Conservation (phyloP, 2,888 invertebrate species). For the Dasypogon diadema region DNA sequence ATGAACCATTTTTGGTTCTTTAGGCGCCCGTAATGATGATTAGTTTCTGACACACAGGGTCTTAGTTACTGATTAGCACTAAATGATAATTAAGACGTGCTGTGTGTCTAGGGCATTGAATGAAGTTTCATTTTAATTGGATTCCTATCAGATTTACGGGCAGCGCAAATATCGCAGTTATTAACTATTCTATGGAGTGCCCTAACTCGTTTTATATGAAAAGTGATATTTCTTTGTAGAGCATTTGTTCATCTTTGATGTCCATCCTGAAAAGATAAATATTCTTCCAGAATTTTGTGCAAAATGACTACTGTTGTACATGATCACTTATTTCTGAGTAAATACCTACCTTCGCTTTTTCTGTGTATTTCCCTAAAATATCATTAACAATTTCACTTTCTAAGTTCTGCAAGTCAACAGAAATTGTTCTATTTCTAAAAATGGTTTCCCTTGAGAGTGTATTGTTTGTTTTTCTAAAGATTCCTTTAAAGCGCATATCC, state of each 20-base stretch:
- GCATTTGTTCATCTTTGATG: conserved; percentile 49
- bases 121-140: conserved; percentile 41
- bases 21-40: no score
- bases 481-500: not conserved
- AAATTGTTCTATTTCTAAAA: conserved; percentile 26
- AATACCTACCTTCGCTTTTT: conserved; percentile 17
- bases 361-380: conserved; percentile 17
- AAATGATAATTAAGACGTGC: no score
- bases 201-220: conserved; percentile 53
- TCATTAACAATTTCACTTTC: not conserved
- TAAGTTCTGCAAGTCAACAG: not conserved
- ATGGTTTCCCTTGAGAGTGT: not conserved
- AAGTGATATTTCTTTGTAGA: conserved; percentile 52
- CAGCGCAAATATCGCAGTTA: conserved; percentile 32
- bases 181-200: conserved; percentile 45
- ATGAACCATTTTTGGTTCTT: no score
- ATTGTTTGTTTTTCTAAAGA: not conserved
- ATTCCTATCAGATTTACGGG: conserved; percentile 36
- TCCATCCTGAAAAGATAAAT: conserved; percentile 5
- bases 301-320: conserved; percentile 17
- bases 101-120: no score
- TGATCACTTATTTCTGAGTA: conserved; percentile 50
- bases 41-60: no score
- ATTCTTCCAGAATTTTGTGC: not conserved
- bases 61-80: no score